Conservation (phyloP, 2,113 vertebrate species). For the Bungarus multicinctus region DNA sequence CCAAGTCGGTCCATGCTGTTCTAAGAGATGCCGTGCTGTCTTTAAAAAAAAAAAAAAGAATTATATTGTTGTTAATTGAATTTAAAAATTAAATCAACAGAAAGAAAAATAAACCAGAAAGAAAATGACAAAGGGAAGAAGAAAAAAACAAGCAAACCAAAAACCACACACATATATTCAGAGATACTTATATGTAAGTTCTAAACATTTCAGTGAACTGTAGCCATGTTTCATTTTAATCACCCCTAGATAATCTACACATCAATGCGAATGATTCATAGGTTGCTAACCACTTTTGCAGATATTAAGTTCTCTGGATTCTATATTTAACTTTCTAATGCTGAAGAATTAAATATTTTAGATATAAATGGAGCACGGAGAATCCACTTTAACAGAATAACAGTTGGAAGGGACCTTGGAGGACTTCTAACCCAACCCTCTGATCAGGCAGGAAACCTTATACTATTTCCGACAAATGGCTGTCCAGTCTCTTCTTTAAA, state of each 20-base stretch:
- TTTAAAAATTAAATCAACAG: background rate
- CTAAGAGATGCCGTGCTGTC: background rate
- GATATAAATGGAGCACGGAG: background rate
- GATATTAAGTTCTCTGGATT: background rate
- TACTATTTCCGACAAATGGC: background rate
- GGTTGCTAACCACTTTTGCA: background rate
- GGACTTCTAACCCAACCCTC: background rate
- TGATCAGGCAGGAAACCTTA: background rate
- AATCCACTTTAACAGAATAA: background rate
- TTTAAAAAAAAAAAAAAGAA: too few species aligned
- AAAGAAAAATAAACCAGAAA: background rate
- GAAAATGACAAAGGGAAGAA: background rate
- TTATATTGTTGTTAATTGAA: background rate
- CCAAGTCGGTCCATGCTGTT: background rate
- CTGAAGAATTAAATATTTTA: background rate
- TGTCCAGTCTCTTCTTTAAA: background rate
- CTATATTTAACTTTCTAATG: background rate
- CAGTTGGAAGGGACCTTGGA: background rate
- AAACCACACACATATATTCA: background rate
- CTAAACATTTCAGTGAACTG: background rate
- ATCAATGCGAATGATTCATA: background rate
- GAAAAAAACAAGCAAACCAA: background rate
- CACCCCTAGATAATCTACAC: background rate
- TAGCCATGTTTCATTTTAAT: background rate
- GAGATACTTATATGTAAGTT: background rate